phyloP scores from a whole-genome alignment of 2,113 vertebrate species.

The Cnemophilus loriae region DNA sequence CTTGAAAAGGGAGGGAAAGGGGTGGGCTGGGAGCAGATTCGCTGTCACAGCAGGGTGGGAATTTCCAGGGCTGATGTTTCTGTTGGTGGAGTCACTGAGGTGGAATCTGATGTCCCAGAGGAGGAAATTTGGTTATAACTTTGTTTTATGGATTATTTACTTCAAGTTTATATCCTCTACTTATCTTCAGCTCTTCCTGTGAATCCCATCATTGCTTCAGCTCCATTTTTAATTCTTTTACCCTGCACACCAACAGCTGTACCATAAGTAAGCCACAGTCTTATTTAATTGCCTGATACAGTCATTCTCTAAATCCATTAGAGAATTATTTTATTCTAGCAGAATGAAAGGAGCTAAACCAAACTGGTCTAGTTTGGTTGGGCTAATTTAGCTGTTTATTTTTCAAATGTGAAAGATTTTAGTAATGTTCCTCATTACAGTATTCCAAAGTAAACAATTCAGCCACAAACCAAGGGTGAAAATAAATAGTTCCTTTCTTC shows the following conservation, averaged over 20 bases:
- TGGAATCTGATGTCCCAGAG: not conserved
- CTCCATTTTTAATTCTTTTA: not conserved
- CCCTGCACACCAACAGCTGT: not conserved
- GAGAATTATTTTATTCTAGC: not conserved
- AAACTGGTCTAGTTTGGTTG: not conserved
- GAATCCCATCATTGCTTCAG: not conserved
- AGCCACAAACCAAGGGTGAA: not conserved
- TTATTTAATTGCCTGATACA: not conserved
- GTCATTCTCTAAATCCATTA: not conserved
- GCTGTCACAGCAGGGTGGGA: not conserved
- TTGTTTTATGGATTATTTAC: not conserved
- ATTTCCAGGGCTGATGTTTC: not conserved
- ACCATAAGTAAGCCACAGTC: not conserved
- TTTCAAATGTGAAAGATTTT: not conserved
- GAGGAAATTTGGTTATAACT: not conserved
- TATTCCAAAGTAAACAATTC: not conserved
- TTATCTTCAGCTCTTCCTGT: not conserved
- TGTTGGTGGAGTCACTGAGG: not conserved
- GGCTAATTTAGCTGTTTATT: not conserved
- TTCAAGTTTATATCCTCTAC: accelerated
- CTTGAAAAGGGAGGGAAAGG: not conserved
- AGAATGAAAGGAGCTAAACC: not conserved
- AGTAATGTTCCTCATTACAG: not conserved
- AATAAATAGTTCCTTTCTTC: not conserved
- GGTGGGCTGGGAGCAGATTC: not conserved